A percentile compares a stretch with the other conserved stretches of the same genome.
phyloP scores from a whole-genome alignment of 2,113 vertebrate species.

The Melanocharis versteri region DNA sequence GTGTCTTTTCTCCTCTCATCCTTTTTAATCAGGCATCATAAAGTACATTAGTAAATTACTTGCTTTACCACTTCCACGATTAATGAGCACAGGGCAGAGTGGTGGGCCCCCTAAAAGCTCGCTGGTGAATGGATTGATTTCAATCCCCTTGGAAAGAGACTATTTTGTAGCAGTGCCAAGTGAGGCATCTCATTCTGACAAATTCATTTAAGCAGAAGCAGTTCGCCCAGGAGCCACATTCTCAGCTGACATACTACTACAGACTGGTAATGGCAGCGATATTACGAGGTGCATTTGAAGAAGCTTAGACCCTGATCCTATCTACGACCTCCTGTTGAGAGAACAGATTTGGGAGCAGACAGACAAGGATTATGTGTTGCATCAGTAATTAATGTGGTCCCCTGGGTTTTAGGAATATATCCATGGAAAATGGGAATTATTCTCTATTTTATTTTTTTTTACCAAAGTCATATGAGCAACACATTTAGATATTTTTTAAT shows the following conservation, averaged over 20 bases:
- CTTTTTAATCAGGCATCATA: neutral
- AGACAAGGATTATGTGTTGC: neutral
- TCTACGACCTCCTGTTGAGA: neutral
- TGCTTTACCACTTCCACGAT: neutral
- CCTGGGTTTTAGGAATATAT: neutral
- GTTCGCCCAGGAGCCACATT: accelerated
- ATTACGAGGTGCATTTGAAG: neutral
- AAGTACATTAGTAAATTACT: neutral
- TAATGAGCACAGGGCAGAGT: neutral
- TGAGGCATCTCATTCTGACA: neutral
- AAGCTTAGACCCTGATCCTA: neutral
- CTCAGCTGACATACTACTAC: neutral
- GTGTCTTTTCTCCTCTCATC: neutral
- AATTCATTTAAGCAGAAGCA: neutral
- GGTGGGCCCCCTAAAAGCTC: neutral
- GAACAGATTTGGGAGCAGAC: neutral
- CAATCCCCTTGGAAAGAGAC: neutral
- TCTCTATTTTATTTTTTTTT: neutral
- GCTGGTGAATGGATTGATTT: neutral
- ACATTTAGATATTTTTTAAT: neutral
- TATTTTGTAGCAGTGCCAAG: neutral
- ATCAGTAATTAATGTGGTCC: neutral
- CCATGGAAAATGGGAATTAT: neutral
- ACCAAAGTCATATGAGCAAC: neutral
- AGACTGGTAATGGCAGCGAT: neutral